Evolutionary conservation across 2,113 vertebrate species (phyloP).

Genomic region (Desmodus rotundus): DNA sequence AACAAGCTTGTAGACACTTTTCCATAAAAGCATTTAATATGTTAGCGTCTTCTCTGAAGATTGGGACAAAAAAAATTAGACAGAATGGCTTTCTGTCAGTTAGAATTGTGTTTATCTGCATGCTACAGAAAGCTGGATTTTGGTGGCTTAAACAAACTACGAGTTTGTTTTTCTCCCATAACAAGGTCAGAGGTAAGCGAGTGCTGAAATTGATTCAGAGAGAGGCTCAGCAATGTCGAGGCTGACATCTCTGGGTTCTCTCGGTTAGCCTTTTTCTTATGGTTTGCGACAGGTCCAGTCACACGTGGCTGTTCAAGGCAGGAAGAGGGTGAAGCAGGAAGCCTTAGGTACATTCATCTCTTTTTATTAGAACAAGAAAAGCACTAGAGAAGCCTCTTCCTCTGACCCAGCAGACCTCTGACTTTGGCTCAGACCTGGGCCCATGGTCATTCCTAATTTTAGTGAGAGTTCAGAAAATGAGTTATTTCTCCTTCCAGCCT

Average conservation of each 20-base stretch:
- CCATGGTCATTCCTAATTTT: neutral
- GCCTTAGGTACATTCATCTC: neutral
- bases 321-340: neutral
- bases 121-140: constrained; percentile 43
- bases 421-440: neutral
- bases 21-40: neutral
- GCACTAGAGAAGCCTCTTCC: neutral
- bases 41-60: neutral
- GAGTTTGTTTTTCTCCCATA: constrained; percentile 15
- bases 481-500: neutral
- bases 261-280: neutral
- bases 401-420: neutral
- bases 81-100: neutral
- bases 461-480: neutral
- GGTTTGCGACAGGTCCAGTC: neutral
- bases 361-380: neutral
- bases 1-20: constrained; percentile 36
- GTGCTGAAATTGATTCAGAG: neutral
- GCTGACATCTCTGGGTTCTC: neutral
- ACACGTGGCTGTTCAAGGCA: neutral
- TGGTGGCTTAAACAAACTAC: neutral
- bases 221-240: neutral
- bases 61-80: constrained; percentile 1
- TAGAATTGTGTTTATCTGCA: neutral
- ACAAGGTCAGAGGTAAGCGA: neutral